These are phyloP conservation scores for Atopsyche davidsoni DNA, from an alignment of 1,140 invertebrate genomes.

Conservation along the genomic window DNA sequence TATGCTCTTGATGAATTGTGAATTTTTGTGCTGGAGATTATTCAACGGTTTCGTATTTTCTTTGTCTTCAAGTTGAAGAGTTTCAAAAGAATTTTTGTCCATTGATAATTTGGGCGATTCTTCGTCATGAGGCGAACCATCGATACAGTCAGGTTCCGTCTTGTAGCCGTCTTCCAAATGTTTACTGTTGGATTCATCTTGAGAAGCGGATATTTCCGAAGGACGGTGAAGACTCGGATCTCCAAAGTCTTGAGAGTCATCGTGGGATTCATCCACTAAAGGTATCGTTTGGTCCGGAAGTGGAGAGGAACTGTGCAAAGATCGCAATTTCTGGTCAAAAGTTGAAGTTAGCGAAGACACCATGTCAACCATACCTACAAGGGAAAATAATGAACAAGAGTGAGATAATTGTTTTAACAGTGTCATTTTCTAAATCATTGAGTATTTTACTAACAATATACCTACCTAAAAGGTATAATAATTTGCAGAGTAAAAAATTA, in stretches of 20 bases:
- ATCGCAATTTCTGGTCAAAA: slow-evolving; percentile 60
- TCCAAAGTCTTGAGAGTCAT: slow-evolving; percentile 36
- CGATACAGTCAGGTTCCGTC: slow-evolving; percentile 20
- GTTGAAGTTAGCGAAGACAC: slow-evolving; percentile 60
- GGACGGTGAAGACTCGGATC: slow-evolving; percentile 28
- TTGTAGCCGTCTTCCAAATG: slow-evolving; percentile 16
- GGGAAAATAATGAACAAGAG: slow-evolving; percentile 4
- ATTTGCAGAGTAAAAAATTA: too few species aligned
- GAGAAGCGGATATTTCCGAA: slow-evolving; percentile 12
- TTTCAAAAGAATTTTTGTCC: slow-evolving; percentile 14
- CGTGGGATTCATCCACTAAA: slow-evolving; percentile 44
- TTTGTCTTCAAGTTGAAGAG: slow-evolving; percentile 5
- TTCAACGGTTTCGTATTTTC: not conserved
- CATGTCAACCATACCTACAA: slow-evolving; percentile 51
- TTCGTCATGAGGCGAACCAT: slow-evolving; percentile 13
- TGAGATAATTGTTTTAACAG: too few species aligned
- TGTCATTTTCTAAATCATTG: too few species aligned
- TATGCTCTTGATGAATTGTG: slow-evolving; percentile 17
- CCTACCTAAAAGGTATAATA: too few species aligned
- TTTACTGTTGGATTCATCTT: slow-evolving; percentile 11
- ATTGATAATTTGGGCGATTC: slow-evolving; percentile 15
- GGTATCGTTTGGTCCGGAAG: slow-evolving; percentile 48
- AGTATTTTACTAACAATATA: too few species aligned
- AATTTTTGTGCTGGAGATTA: slow-evolving; percentile 4
- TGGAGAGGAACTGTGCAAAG: slow-evolving; percentile 47